A percentile compares a stretch with the other conserved stretches of the same genome.
These are phyloP conservation scores for Tribolium castaneum DNA, from an alignment of 1,140 invertebrate species.

Conservation along the genomic window DNA sequence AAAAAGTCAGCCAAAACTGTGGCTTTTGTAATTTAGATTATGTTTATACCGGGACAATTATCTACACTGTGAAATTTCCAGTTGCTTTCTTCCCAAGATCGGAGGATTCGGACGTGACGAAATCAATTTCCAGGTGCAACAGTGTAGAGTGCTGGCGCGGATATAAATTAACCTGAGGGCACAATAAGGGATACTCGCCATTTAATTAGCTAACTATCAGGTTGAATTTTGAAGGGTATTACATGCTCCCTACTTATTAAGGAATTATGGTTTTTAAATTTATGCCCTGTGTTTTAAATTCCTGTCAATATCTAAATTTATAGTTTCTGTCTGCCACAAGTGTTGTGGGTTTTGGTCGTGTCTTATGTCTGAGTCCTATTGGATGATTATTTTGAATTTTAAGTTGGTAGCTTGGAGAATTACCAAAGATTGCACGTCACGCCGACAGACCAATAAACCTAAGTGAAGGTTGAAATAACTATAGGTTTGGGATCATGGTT, in stretches of 20 bases:
- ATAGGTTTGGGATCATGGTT: constrained; percentile 39
- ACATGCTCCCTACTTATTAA: constrained; percentile 11
- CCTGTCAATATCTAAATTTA: constrained; percentile 3
- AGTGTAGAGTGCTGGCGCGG: neutral
- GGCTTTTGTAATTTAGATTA: constrained; percentile 7
- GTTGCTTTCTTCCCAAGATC: neutral
- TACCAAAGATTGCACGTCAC: constrained; percentile 16
- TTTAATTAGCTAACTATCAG: constrained; percentile 49
- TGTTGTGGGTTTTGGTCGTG: neutral
- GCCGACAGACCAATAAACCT: constrained; percentile 26
- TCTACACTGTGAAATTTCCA: constrained; percentile 15
- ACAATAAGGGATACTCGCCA: constrained; percentile 42
- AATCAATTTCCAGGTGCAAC: constrained; percentile 29
- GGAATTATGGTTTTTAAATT: constrained; percentile 16
- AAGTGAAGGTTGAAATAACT: constrained; percentile 35
- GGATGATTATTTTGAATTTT: neutral
- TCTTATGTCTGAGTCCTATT: neutral
- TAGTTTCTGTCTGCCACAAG: neutral
- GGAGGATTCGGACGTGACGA: neutral
- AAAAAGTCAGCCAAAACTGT: neutral
- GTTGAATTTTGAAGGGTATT: constrained; percentile 35
- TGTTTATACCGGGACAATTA: constrained; percentile 22
- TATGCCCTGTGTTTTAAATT: constrained; percentile 12
- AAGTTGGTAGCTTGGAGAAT: constrained; percentile 21
- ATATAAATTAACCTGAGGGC: constrained; percentile 38